These are phyloP conservation scores for Pomphorhynchus laevis DNA, from an alignment of 1,140 invertebrate species.

Conservation along the genomic window DNA sequence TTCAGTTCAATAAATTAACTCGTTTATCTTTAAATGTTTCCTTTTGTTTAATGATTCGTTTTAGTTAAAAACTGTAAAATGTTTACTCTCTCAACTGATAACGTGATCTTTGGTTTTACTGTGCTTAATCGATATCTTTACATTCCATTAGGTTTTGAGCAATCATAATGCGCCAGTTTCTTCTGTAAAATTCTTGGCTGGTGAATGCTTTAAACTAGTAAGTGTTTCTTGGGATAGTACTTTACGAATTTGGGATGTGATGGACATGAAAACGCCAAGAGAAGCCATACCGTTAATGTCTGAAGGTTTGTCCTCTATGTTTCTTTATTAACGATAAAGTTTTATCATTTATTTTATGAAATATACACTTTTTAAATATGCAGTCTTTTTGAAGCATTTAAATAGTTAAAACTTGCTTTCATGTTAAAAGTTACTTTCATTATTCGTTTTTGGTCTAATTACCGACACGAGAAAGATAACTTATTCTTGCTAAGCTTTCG, in stretches of 20 bases:
- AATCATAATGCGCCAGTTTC: conserved; percentile 66
- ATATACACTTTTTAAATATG: not conserved
- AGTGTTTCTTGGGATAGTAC: conserved; percentile 77
- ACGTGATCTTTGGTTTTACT: too few species aligned
- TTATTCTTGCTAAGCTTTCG: too few species aligned
- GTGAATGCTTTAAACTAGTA: conserved; percentile 30
- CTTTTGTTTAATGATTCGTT: not conserved
- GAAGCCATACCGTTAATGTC: conserved; percentile 39
- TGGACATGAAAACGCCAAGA: conserved; percentile 37
- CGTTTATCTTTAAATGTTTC: too few species aligned
- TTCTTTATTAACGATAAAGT: conserved; percentile 5
- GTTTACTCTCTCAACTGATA: not conserved
- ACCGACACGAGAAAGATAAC: too few species aligned
- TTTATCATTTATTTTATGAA: not conserved
- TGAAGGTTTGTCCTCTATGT: conserved; percentile 28
- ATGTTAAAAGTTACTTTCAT: too few species aligned
- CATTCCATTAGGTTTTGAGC: conserved; percentile 29
- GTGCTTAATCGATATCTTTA: too few species aligned
- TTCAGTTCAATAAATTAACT: too few species aligned
- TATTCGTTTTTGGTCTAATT: too few species aligned
- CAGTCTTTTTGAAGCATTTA: not conserved
- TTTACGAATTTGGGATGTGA: conserved; percentile 51
- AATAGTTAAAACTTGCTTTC: not conserved
- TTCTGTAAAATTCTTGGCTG: conserved; percentile 40
- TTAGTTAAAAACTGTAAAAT: conserved; percentile 2